Evolutionary conservation across 2,797 vertebrate genomes (phyloP), one percentile per base, ranked within the genome.

Genomic region (Vireo griseus): DNA sequence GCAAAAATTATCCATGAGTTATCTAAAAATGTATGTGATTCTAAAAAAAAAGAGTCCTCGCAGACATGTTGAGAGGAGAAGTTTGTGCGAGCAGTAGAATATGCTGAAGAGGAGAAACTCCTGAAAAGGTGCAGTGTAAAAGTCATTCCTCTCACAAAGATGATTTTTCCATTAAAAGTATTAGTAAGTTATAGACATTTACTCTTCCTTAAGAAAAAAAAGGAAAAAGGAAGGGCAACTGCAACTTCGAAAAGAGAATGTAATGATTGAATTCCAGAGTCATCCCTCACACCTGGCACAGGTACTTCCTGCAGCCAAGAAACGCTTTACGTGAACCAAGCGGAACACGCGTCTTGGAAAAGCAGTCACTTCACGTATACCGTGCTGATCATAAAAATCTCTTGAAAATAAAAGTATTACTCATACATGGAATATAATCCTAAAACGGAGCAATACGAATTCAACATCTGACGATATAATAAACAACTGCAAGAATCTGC

Each of bases 301-400:
- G 47, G 58, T n/a, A 42, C 8, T 13, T 51, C 37, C 37, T 22
- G 61, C 52, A 75, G 52, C 37, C 61, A 22, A 58, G 26, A 51
- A 66, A 66, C 15, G 51, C 3, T 58, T 61, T 6, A 6, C 2
- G 44, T 6, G 21, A 88, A 18, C 13, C 8, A 33, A 55, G 20
- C 10, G 31, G 39, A 71, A 42, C 1, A 0, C 2, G 4, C 0
- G 0, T 4, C 37, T 42, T 74, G 1, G 31, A 75, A 87, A 74
- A n/a, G 37, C 59, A 47, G 58, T 13, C 18, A 16, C 45, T 40
- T 57, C 24, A 20, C 50, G 51, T 2, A 10, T 2, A 31, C 0
- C 31, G 42, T 9, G 45, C 33, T 35, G n/a, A 48, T 3, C 4
- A 4, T 16, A 61, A 74, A 72, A 77, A 51, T 16, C 12, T 29